Evolutionary conservation across 2,797 vertebrate genomes (phyloP).

Genomic region (Gymnopithys bicolor): DNA sequence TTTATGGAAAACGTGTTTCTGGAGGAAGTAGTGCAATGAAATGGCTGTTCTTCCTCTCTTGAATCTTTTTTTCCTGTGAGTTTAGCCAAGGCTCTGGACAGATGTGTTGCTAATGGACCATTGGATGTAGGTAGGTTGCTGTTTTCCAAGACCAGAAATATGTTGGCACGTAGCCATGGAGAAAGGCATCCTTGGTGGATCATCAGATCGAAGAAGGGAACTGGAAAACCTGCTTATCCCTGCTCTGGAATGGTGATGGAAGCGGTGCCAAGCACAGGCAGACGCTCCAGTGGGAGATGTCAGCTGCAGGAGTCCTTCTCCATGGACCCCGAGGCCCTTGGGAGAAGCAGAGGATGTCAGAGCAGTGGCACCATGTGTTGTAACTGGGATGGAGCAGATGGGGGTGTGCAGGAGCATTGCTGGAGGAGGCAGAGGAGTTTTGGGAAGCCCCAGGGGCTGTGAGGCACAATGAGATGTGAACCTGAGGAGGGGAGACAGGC

Average conservation of each 20-base stretch:
- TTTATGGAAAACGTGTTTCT: neutral
- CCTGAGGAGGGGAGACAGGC: neutral
- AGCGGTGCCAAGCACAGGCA: neutral
- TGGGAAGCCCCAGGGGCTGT: rapidly evolving
- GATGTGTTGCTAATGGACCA: neutral
- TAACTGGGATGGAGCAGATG: rapidly evolving
- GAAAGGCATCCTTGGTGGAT: neutral
- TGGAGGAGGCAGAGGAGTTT: neutral
- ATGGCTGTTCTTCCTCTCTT: neutral
- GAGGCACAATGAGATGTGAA: neutral
- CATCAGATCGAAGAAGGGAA: neutral
- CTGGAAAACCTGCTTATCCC: neutral
- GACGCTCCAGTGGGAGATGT: neutral
- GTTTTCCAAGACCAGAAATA: neutral
- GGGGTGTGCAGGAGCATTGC: neutral
- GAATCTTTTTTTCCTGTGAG: neutral
- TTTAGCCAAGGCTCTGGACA: neutral
- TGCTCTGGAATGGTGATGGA: neutral
- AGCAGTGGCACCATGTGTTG: rapidly evolving
- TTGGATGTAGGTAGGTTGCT: neutral
- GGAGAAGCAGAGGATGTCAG: neutral
- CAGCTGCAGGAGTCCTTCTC: neutral
- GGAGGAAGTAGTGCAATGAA: neutral
- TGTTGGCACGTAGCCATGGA: neutral
- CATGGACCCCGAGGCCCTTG: rapidly evolving